phyloP scores from a whole-genome alignment of 2,888 invertebrate species.

The Physocephala rufipes region DNA sequence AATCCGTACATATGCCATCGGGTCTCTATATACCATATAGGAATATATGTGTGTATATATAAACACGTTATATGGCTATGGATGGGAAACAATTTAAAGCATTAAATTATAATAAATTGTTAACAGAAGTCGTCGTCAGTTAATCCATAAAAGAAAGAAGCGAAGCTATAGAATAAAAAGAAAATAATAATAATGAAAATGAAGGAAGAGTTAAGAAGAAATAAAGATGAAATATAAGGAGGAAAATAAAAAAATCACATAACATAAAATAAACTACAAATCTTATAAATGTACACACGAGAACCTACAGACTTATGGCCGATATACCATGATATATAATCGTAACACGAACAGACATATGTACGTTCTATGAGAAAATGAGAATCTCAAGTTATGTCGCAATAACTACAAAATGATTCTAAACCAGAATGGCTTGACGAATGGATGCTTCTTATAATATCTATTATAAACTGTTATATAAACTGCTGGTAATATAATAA shows the following conservation, averaged over 20 bases:
- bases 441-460: too few relatives aligned
- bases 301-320: not conserved
- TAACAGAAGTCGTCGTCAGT: constrained; percentile 15
- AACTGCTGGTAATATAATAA: too few relatives aligned
- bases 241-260: too few relatives aligned
- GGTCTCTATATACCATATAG: not conserved
- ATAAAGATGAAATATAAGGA: not conserved
- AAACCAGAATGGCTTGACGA: too few relatives aligned
- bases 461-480: too few relatives aligned
- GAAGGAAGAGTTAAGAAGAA: not conserved
- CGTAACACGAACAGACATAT: too few relatives aligned
- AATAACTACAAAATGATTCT: too few relatives aligned
- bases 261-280: not conserved
- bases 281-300: not conserved
- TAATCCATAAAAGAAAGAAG: not conserved
- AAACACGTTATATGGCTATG: too few relatives aligned
- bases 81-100: constrained; percentile 27
- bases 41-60: not conserved
- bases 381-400: too few relatives aligned
- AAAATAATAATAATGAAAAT: not conserved
- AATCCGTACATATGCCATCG: too few relatives aligned
- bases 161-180: not conserved
- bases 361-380: too few relatives aligned
- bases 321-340: too few relatives aligned
- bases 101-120: constrained; percentile 30